These are phyloP conservation scores for Pogonophryne albipinna DNA, from an alignment of 2,797 vertebrate genomes.

Conservation along the genomic window DNA sequence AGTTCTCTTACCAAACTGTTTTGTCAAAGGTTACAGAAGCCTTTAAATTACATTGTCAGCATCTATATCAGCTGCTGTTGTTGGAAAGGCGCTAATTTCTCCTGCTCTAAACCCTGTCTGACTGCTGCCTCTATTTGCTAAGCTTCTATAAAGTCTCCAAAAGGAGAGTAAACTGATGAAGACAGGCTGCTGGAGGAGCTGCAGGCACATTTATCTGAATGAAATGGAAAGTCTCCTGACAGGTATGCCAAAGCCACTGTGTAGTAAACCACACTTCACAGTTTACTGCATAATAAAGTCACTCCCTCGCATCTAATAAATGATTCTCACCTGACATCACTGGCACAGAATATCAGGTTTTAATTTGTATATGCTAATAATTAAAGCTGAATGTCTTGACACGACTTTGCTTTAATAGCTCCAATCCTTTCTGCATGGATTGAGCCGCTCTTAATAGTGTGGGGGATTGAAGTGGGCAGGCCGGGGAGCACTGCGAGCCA, in stretches of 20 bases:
- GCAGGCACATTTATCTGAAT: conserved; percentile 77
- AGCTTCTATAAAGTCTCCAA: conserved; percentile 75
- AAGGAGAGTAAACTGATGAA: conserved; percentile 75
- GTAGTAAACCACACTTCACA: conserved; percentile 69
- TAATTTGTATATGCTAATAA: conserved; percentile 70
- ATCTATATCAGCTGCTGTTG: conserved; percentile 69
- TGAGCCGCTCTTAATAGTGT: conserved; percentile 77
- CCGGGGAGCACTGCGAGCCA: conserved; percentile 66
- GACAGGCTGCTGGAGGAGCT: conserved; percentile 56
- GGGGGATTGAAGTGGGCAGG: conserved; percentile 78
- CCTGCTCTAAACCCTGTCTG: conserved; percentile 60
- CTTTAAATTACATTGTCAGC: conserved; percentile 74
- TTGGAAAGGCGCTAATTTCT: conserved; percentile 62
- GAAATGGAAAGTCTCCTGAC: conserved; percentile 76
- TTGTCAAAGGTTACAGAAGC: conserved; percentile 74
- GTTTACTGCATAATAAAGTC: conserved; percentile 64
- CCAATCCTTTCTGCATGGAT: conserved; percentile 63
- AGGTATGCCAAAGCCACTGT: conserved; percentile 59
- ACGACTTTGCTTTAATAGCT: conserved; percentile 65
- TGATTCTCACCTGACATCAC: conserved; percentile 47
- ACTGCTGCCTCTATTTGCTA: conserved; percentile 67
- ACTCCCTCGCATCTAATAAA: conserved; percentile 43
- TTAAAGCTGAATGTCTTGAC: conserved; percentile 62
- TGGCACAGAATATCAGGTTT: conserved; percentile 43
- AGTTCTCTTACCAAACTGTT: conserved; percentile 60